Conservation (phyloP, 2,888 invertebrate species). For the Halocaridina rubra region DNA sequence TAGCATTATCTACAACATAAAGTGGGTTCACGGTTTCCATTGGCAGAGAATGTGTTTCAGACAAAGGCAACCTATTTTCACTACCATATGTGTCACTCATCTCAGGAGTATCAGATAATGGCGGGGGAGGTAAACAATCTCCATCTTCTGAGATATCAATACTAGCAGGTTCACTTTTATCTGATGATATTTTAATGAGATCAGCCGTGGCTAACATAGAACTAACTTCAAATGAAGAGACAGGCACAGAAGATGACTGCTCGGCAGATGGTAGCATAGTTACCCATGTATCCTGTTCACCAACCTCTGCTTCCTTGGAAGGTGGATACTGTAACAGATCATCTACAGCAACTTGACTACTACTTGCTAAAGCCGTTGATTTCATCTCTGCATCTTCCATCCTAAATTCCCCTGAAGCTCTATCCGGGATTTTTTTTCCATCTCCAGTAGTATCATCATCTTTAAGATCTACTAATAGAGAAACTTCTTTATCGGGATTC, state of each 20-base stretch:
- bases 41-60: constrained; percentile 16
- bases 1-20: constrained; percentile 22
- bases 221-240: not conserved
- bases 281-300: not conserved
- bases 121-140: not conserved
- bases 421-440: not conserved
- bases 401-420: not conserved
- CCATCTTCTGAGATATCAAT: not conserved
- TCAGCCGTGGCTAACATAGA: not conserved
- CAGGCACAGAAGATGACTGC: not conserved
- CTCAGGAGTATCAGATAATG: not conserved
- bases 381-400: not conserved
- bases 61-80: not conserved
- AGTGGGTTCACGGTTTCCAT: constrained; percentile 48
- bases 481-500: not conserved
- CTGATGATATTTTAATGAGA: not conserved
- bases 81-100: not conserved
- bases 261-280: not conserved
- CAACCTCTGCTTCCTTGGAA: not conserved
- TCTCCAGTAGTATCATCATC: not conserved
- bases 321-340: too few relatives aligned
- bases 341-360: too few relatives aligned
- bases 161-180: too few relatives aligned
- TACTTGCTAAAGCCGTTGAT: not conserved
- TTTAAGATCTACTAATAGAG: not conserved